Evolutionary conservation across 1,140 invertebrate species (phyloP), one percentile per base, ranked within the genome.

Genomic region (Chironomus tepperi): DNA sequence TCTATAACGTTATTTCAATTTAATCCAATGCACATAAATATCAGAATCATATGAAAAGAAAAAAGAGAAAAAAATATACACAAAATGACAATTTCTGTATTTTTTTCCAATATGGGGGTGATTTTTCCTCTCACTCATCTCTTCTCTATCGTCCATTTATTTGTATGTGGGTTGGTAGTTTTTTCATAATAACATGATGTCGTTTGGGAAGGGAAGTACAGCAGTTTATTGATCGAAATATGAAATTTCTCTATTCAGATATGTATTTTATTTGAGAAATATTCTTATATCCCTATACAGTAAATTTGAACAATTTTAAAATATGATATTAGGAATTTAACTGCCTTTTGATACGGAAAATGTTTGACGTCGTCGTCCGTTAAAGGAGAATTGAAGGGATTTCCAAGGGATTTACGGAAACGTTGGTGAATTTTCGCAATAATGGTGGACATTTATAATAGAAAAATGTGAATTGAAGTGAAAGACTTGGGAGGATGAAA

Each of bases 1-100:
- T 57, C 47, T 57, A 57, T 57, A 57, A 70, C 19, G 19, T 70
- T 21, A 70, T 70, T 70, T 70, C 18, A 21, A 70, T 70, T 70
- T 70, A 70, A 70, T 70, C 65, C 65, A 70, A 70, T 70, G 19
- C 65, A 70, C 18, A 70, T 19, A 70, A 70, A 70, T 70, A 70
- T 70, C 19, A 18, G 18, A 57, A 57, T 70, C 65, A 70, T 18
- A 70, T 70, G 19, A 70, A 70, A 18, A 18, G 65, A 57, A 57
- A 57, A 57, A 70, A 21, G 19, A 70, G 19, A 18, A 18, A 18
- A 57, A 57, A 57, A 57, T 57, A 15, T 70, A 19, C 10, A 70
- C 65, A 70, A 70, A 70, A 70, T 70, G 65, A 70, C 65, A 70
- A 70, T 70, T 18, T 70, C n/a, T 19, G 7, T 19, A 70, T 47